Evolutionary conservation across 2,113 vertebrate genomes (phyloP).

Genomic region (Irena cyanogastra): DNA sequence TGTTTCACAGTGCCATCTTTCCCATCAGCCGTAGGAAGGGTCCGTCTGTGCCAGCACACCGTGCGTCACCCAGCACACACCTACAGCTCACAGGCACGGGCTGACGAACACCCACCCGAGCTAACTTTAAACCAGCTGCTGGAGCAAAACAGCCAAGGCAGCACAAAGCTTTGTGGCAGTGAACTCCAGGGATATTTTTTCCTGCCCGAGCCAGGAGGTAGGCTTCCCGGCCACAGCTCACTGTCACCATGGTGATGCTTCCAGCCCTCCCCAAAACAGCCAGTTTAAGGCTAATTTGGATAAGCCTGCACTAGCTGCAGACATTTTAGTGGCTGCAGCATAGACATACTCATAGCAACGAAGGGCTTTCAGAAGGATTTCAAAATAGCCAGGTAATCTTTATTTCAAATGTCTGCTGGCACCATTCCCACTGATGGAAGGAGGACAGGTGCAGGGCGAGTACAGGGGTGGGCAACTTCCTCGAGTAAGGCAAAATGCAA

Average conservation of each 20-base stretch:
- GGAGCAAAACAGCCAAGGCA: neutral
- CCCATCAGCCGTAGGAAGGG: neutral
- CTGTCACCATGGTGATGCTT: neutral
- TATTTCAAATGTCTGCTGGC: neutral
- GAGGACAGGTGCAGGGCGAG: neutral
- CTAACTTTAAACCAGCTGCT: neutral
- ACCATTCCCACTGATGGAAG: neutral
- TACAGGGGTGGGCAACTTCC: neutral
- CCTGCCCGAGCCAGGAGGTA: constrained; percentile 9
- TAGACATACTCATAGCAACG: neutral
- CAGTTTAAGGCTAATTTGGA: constrained; percentile 9
- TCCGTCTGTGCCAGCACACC: neutral
- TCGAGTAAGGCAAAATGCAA: neutral
- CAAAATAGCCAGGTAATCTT: neutral
- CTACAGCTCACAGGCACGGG: neutral
- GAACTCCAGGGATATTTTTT: neutral
- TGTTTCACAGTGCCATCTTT: neutral
- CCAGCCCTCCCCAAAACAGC: neutral
- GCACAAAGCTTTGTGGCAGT: neutral
- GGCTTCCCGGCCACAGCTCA: neutral
- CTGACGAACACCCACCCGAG: neutral
- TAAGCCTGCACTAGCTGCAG: neutral
- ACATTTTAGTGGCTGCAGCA: neutral
- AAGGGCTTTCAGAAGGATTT: neutral
- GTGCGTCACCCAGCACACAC: neutral